Percentiles rank a stretch among this genome's conserved stretches.
Conservation (phyloP, 2,888 invertebrate species). For the Dyspetes luteomarginatus region DNA sequence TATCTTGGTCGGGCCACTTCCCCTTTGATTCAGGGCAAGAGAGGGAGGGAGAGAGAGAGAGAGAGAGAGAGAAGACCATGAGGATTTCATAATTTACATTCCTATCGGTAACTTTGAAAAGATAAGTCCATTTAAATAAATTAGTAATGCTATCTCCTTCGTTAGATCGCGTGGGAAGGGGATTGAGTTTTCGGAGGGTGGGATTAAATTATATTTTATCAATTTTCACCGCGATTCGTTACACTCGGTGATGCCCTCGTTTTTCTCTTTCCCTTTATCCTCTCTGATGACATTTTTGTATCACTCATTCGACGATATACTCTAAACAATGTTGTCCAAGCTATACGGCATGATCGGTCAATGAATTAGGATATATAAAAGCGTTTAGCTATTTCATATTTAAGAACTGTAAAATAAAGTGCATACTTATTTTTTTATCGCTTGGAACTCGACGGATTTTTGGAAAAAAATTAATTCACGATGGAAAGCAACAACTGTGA, state of each 20-base stretch:
- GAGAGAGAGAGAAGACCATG: conserved; percentile 52
- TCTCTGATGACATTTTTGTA: neutral
- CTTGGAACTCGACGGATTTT: neutral
- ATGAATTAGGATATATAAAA: conserved; percentile 5
- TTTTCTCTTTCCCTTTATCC: conserved; percentile 18
- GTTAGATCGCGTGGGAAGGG: conserved; percentile 58
- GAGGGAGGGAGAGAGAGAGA: conserved; percentile 38
- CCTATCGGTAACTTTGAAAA: conserved; percentile 82
- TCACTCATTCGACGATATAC: neutral
- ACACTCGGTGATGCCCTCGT: conserved; percentile 70
- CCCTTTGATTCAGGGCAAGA: conserved; percentile 78
- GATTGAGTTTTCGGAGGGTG: conserved; percentile 53
- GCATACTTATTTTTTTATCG: neutral
- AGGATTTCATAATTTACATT: conserved; percentile 81
- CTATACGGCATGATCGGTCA: neutral
- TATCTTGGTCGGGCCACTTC: conserved; percentile 82
- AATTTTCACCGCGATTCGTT: conserved; percentile 82
- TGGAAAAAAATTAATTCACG: neutral
- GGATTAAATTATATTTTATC: conserved; percentile 83
- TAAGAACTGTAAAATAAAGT: neutral
- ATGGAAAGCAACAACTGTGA: neutral
- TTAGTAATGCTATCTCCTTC: conserved; percentile 82
- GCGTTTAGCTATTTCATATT: neutral
- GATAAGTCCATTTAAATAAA: conserved; percentile 84
- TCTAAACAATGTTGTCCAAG: neutral